Evolutionary conservation across 2,797 vertebrate species (phyloP).

Genomic region (Coranthus polyacanthus): DNA sequence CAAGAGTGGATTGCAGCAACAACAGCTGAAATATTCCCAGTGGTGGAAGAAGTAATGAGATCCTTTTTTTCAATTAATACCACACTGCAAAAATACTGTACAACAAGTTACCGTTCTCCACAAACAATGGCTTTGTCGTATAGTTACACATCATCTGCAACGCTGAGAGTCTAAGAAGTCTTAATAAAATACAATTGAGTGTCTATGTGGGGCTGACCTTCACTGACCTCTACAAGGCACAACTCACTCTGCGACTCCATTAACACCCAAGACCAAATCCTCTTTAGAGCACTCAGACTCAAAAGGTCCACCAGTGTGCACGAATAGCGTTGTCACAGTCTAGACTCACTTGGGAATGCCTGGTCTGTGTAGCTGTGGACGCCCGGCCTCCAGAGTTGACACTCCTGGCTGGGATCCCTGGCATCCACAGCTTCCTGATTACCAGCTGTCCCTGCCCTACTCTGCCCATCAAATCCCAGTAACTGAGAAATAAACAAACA

Average conservation of each 20-base stretch:
- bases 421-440: constrained; percentile 72
- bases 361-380: constrained; percentile 51
- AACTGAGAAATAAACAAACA: constrained; percentile 80
- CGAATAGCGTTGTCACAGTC: constrained; percentile 41
- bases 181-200: constrained; percentile 23
- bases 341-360: constrained; percentile 43
- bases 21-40: constrained; percentile 18
- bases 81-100: no score
- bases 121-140: constrained; percentile 14
- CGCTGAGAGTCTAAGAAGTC: constrained; percentile 7
- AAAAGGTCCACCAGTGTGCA: constrained; percentile 22
- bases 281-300: constrained; percentile 33
- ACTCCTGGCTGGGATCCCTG: constrained; percentile 69
- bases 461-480: constrained; percentile 71
- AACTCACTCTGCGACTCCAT: constrained; percentile 36
- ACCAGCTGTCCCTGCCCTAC: constrained; percentile 72
- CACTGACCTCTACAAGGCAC: constrained; percentile 43
- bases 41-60: no score
- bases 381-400: constrained; percentile 46
- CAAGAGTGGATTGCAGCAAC: constrained; percentile 9
- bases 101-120: no score
- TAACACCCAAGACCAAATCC: constrained; percentile 11
- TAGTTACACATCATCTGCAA: constrained; percentile 29
- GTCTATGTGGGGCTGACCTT: constrained; percentile 32
- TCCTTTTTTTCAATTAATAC: no score